These are phyloP conservation scores for Lophius piscatorius DNA, from an alignment of 2,113 vertebrate species.

Conservation along the genomic window DNA sequence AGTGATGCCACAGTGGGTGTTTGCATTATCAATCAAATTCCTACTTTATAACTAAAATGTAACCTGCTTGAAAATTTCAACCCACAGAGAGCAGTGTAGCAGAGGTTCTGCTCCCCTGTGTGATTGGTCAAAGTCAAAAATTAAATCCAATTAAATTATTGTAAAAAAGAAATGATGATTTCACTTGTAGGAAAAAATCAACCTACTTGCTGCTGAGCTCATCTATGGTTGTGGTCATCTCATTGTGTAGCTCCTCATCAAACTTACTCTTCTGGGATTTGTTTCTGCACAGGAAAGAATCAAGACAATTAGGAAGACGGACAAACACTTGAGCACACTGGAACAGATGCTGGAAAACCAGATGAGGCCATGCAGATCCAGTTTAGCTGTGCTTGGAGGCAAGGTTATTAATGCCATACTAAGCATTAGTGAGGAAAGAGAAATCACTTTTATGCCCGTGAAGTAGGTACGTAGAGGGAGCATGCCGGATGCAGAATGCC, in stretches of 20 bases:
- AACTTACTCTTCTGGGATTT: constrained; percentile 91
- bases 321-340: constrained; percentile 13
- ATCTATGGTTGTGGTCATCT: constrained; percentile 95
- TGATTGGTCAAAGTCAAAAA: too few relatives aligned
- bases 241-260: constrained; percentile 91
- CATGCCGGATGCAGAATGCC: constrained; percentile 49
- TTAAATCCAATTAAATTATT: too few relatives aligned
- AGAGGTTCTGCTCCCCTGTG: too few relatives aligned
- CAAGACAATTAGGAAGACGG: constrained; percentile 40
- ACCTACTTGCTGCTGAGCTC: constrained; percentile 91
- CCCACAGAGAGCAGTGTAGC: too few relatives aligned
- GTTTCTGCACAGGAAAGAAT: constrained; percentile 80
- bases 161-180: too few relatives aligned
- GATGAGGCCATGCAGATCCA: constrained; percentile 57
- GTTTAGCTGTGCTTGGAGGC: constrained; percentile 36
- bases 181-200: not conserved
- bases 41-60: too few relatives aligned
- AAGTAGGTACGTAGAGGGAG: constrained; percentile 12
- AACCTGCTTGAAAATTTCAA: too few relatives aligned
- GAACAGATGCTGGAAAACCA: constrained; percentile 46
- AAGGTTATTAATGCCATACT: constrained; percentile 46
- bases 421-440: constrained; percentile 55
- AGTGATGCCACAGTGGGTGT: too few relatives aligned
- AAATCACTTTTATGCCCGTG: constrained; percentile 26
- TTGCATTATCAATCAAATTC: too few relatives aligned